A percentile compares a stretch with the other conserved stretches of the same genome.
phyloP scores from a whole-genome alignment of 2,888 invertebrate species.

The Orthosia incerta region DNA sequence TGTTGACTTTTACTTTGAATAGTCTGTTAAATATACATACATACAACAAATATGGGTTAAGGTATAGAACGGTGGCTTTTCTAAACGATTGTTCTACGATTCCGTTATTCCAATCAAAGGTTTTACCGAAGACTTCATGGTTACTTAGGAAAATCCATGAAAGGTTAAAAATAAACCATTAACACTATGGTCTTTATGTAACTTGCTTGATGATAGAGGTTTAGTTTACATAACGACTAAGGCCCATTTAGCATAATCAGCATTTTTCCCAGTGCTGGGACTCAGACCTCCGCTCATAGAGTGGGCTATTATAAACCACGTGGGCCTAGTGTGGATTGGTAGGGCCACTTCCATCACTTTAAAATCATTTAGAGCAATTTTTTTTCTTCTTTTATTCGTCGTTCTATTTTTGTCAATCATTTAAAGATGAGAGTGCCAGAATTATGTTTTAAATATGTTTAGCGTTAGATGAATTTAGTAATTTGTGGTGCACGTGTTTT shows the following conservation, averaged over 20 bases:
- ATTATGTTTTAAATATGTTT: neutral
- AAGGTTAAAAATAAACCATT: constrained; percentile 38
- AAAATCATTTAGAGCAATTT: neutral
- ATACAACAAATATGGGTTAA: neutral
- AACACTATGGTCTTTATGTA: neutral
- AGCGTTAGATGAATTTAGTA: neutral
- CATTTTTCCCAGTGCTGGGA: no score
- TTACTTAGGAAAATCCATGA: constrained; percentile 47
- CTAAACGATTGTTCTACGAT: constrained; percentile 25
- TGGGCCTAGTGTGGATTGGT: no score
- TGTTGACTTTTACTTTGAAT: no score
- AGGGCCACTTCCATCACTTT: no score
- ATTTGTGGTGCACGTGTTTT: neutral
- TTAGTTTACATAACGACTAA: neutral
- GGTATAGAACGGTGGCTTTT: neutral
- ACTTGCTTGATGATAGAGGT: neutral
- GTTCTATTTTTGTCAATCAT: neutral
- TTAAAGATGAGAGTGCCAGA: neutral
- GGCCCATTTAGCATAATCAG: neutral
- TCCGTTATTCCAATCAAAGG: constrained; percentile 23
- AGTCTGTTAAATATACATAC: neutral
- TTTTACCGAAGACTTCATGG: constrained; percentile 36
- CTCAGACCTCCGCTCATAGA: no score
- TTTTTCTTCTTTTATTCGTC: neutral
- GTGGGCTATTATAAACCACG: no score